phyloP scores from a whole-genome alignment of 2,888 invertebrate genomes.

The Priapulus caudatus region DNA sequence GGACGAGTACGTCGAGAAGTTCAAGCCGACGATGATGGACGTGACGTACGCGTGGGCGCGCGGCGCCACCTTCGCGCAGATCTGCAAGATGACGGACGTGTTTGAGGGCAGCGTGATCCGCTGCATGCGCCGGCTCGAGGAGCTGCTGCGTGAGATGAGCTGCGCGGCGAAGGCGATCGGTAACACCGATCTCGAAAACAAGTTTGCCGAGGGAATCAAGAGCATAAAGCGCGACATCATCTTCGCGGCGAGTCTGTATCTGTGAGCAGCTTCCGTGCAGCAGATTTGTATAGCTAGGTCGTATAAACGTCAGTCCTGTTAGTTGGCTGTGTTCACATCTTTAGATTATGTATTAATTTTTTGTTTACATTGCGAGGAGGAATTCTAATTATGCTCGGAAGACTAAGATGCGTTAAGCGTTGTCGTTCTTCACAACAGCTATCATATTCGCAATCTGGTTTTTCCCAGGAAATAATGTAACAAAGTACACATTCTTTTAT shows the following conservation, averaged over 20 bases:
- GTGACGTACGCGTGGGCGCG: conserved; percentile 91
- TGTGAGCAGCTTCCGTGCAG: no score
- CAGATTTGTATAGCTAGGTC: neutral
- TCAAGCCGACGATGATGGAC: conserved; percentile 92
- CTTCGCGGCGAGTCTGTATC: conserved; percentile 95
- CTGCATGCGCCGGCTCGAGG: conserved; percentile 90
- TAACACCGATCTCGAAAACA: conserved; percentile 84
- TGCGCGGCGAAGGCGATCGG: conserved; percentile 95
- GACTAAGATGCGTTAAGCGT: no score
- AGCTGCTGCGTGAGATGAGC: conserved; percentile 82
- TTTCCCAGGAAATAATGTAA: no score
- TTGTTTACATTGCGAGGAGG: no score
- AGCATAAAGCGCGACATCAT: conserved; percentile 93
- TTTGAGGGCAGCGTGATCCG: conserved; percentile 85
- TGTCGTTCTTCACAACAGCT: no score
- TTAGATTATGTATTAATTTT: no score
- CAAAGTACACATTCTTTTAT: no score
- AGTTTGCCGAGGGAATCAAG: conserved; percentile 79
- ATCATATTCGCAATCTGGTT: no score
- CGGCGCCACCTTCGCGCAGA: conserved; percentile 75
- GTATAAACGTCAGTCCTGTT: no score
- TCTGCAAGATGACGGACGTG: conserved; percentile 91
- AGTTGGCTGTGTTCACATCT: no score
- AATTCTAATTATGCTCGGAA: no score
- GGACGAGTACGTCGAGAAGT: conserved; percentile 75